Base-by-base conservation (phyloP, 2,113 vertebrate genomes). In the Psittacula cyanocephala region DNA sequence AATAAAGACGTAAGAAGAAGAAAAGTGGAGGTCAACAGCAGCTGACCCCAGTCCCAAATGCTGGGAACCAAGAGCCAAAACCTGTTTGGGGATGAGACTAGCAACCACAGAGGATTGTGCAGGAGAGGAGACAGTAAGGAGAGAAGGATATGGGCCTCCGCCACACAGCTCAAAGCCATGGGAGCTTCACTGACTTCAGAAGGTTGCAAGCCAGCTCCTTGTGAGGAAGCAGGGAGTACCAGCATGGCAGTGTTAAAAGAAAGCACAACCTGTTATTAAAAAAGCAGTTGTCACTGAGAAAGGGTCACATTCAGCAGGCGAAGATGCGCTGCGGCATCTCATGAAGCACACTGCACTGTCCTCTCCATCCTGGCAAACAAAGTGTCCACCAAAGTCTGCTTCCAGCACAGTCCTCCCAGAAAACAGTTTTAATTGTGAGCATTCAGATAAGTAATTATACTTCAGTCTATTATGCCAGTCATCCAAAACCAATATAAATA, bases 371-470 rank as follows among this genome's bases (percentile, higher is more conserved):
- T 89, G 74, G 62, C 89, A 91, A 89, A 89, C 29, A 65, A 69
- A 92, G 31, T 6, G 0, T 67, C 64, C 59, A 60, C 53, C 24
- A 31, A 89, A 92, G 12, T 50, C 59, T 16, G 53, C 88, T 72
- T 87, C 53, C 89, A 88, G 31, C 59, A 77, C 24, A 65, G 52
- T 70, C 35, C 74, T 85, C 77, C 29, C 47, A 68, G 57, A 92
- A 96, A 95, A 89, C 59, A 94, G 81, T 50, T 93, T 92, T 89
- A 95, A 96, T 94, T 89, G 83, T 81, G 44, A 74, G 88, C 74
- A 95, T 96, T 96, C 81, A 91, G 64, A 91, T 72, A 93, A 76
- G 86, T 70, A 94, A 95, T 94, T 91, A 87, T 80, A 81, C 57
- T 82, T 78, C 55, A 53, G 72, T 88, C 92, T 91, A 79, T 93